These are phyloP conservation scores for Aquatica leii DNA, from an alignment of 2,888 invertebrate species.

Conservation along the genomic window DNA sequence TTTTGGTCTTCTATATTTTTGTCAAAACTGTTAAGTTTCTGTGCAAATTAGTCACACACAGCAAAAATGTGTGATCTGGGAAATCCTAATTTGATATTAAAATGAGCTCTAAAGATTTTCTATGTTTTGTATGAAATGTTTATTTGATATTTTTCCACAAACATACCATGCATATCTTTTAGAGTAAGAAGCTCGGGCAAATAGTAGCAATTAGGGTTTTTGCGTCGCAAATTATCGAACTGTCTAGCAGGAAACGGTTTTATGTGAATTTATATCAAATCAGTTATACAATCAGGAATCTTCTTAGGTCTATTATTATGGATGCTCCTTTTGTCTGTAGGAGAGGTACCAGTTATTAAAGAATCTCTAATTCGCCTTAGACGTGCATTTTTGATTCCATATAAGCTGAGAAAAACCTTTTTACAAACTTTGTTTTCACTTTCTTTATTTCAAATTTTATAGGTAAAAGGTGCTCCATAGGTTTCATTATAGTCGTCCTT, in stretches of 20 bases:
- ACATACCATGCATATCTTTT: background rate
- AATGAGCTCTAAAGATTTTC: constrained; percentile 4
- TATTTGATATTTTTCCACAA: constrained; percentile 11
- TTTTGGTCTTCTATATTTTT: too few relatives aligned
- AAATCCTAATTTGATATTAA: constrained; percentile 22
- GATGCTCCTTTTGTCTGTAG: background rate
- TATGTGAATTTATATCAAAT: background rate
- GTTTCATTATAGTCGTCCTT: background rate
- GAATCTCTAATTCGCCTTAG: background rate
- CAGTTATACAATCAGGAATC: background rate
- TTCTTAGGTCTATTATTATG: background rate
- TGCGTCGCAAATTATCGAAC: too few relatives aligned
- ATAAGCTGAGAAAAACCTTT: background rate
- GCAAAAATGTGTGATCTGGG: constrained; percentile 24
- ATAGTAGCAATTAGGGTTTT: background rate
- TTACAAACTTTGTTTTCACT: background rate
- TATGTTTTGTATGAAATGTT: constrained; percentile 19
- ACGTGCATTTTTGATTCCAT: background rate
- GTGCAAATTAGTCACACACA: background rate
- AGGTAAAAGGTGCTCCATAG: background rate
- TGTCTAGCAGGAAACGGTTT: too few relatives aligned
- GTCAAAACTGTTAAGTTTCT: too few relatives aligned
- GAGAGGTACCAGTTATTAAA: too few relatives aligned
- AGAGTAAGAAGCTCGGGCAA: background rate
- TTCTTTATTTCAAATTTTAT: background rate